Conservation (phyloP, 2,888 invertebrate genomes). For the Meteorus colon region DNA sequence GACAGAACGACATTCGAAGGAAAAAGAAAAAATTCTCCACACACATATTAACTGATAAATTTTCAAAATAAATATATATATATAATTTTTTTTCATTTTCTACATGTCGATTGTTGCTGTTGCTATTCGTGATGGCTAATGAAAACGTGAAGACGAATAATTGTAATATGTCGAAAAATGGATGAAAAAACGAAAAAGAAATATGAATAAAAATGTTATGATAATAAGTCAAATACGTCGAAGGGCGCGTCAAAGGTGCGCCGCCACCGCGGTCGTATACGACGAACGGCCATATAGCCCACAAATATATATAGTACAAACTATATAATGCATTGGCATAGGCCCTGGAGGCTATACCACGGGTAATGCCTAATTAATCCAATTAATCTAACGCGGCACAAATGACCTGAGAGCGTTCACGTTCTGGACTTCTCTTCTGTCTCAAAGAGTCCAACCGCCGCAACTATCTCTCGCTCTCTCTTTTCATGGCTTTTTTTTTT, state of each 20-base stretch:
- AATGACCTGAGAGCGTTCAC: slow-evolving; percentile 68
- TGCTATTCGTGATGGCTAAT: no score
- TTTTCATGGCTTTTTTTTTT: slow-evolving; percentile 15
- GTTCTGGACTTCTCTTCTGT: slow-evolving; percentile 42
- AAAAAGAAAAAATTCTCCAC: not conserved
- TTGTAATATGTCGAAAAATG: not conserved
- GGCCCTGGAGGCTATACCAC: slow-evolving; percentile 62
- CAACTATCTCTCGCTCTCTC: slow-evolving; percentile 11
- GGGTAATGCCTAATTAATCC: slow-evolving; percentile 73
- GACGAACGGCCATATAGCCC: not conserved
- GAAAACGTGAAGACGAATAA: not conserved
- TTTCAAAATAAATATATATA: not conserved
- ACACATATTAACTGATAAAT: not conserved
- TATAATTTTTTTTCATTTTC: no score
- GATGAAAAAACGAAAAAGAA: not conserved
- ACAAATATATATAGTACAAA: slow-evolving; percentile 45
- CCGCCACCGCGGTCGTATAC: slow-evolving; percentile 1
- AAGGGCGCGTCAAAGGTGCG: slow-evolving; percentile 42
- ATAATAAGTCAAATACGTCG: slow-evolving; percentile 46
- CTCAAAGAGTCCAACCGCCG: slow-evolving; percentile 41
- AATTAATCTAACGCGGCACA: slow-evolving; percentile 73
- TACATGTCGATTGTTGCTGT: no score
- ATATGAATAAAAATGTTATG: slow-evolving; percentile 1
- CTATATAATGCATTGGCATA: slow-evolving; percentile 68
- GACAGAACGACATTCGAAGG: no score